phyloP scores from a whole-genome alignment of 2,888 invertebrate species.

The Azorinus chamasolen region DNA sequence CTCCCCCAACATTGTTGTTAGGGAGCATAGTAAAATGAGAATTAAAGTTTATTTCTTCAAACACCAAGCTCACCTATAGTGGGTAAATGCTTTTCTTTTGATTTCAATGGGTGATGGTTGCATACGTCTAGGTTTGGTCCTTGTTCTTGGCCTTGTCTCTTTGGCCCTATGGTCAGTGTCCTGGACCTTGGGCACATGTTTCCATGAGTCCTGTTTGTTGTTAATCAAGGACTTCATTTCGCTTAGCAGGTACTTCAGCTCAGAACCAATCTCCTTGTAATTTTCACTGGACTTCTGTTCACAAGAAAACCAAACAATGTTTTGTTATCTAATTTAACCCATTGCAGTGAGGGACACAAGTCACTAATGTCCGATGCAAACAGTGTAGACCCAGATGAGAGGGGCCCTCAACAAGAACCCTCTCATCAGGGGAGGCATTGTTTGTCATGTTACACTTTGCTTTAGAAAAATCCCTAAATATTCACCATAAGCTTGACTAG shows the following conservation, averaged over 20 bases:
- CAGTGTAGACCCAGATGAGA: too few species aligned
- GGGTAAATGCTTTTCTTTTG: conserved; percentile 51
- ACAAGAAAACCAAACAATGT: background rate
- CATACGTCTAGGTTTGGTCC: conserved; percentile 5
- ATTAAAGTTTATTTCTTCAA: too few species aligned
- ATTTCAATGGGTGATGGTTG: conserved; percentile 12
- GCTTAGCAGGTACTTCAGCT: conserved; percentile 73
- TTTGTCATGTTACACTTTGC: too few species aligned
- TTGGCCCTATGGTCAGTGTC: background rate
- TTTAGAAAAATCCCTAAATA: too few species aligned
- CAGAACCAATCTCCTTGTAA: conserved; percentile 74
- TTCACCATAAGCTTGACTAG: too few species aligned
- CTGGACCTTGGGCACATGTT: background rate
- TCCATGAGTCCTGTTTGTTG: conserved; percentile 59
- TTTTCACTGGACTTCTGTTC: conserved; percentile 64
- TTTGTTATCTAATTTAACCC: background rate
- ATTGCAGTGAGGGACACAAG: too few species aligned
- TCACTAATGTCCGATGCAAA: too few species aligned
- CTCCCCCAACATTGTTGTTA: too few species aligned
- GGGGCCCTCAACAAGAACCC: too few species aligned
- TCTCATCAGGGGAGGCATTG: too few species aligned
- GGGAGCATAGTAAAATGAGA: too few species aligned
- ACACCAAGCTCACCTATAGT: conserved; percentile 47
- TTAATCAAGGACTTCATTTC: conserved; percentile 78
- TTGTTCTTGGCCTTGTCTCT: background rate